Percentiles rank a stretch among this genome's conserved stretches.
Evolutionary conservation across 2,797 vertebrate species (phyloP).

Genomic region (Parambassis ranga): DNA sequence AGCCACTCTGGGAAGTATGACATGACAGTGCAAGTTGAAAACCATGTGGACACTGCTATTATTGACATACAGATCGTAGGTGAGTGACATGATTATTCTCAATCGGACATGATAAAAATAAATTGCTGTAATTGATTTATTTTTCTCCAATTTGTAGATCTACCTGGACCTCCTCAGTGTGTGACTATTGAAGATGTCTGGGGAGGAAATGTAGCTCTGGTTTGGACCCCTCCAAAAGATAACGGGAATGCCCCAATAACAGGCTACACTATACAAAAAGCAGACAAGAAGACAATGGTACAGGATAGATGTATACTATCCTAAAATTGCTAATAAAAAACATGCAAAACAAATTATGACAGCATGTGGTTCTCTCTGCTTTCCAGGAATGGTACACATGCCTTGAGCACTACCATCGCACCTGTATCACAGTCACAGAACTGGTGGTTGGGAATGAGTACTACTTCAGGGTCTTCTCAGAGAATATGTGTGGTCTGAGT

Average conservation of each 20-base stretch:
- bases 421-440: slow-evolving; percentile 90
- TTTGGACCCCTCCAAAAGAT: slow-evolving; percentile 94
- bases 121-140: no score
- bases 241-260: slow-evolving; percentile 94
- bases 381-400: slow-evolving; percentile 96
- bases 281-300: slow-evolving; percentile 99
- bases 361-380: background rate
- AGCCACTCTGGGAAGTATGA: slow-evolving; percentile 95
- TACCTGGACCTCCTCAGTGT: slow-evolving; percentile 89
- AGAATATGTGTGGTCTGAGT: slow-evolving; percentile 97
- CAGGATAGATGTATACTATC: background rate
- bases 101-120: no score
- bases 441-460: slow-evolving; percentile 98
- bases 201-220: slow-evolving; percentile 94
- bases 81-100: slow-evolving; percentile 68
- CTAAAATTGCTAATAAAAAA: background rate
- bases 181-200: slow-evolving; percentile 95
- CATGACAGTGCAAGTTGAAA: slow-evolving; percentile 93
- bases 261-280: slow-evolving; percentile 98
- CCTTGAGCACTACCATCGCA: slow-evolving; percentile 95
- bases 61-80: slow-evolving; percentile 96
- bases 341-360: background rate
- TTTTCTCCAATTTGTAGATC: slow-evolving; percentile 76
- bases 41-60: slow-evolving; percentile 84
- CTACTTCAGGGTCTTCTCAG: slow-evolving; percentile 93